Evolutionary conservation across 2,888 invertebrate genomes (phyloP), one percentile per base, ranked within the genome.

Genomic region (Bombylius discolor): DNA sequence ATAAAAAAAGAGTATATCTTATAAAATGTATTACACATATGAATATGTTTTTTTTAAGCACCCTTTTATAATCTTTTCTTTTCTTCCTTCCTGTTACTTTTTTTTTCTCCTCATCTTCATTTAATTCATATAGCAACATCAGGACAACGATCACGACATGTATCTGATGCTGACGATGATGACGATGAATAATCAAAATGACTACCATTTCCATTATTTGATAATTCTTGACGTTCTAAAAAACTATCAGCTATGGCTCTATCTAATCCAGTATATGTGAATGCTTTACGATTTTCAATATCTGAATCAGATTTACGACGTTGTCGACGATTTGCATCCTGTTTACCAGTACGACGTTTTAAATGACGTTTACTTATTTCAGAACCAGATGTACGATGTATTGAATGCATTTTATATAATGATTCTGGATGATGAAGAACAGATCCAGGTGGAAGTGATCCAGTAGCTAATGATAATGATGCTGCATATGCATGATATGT

Each of bases 221-320:
- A 65, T 60, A 68, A 68, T 54, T 73, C 71, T 60, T 73, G 74
- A 36, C 69, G 70, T 47, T 68, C 71, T 57, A 72, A 59, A 34
- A 72, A 74, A 56, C 65, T 72, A 58, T 74, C 72, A 5, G 73
- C 73, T 56, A 74, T 70, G 56, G 67, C 67, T 46, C 72, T 69
- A 64, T 73, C 73, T 49, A 73, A 57, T 0, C 74, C 73, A 1
- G 69, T 72, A 52, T 73, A 73, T 42, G 68, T 69, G 55, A 72
- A 72, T 13, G 72, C 71, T 36, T 67, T 65, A 44, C 66, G 63
- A 53, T 61, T 63, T 52, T 64, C 69, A 9, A 68, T 64, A 63
- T 73, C 72, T 11, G 69, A 68, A 55, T 73, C 71, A 39, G 73
- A 72, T 56, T 70, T 72, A 55, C 72, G 68, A 36, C 71, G 67